Evolutionary conservation across 2,113 vertebrate genomes (phyloP).

Genomic region (Scartelaos histophorus): DNA sequence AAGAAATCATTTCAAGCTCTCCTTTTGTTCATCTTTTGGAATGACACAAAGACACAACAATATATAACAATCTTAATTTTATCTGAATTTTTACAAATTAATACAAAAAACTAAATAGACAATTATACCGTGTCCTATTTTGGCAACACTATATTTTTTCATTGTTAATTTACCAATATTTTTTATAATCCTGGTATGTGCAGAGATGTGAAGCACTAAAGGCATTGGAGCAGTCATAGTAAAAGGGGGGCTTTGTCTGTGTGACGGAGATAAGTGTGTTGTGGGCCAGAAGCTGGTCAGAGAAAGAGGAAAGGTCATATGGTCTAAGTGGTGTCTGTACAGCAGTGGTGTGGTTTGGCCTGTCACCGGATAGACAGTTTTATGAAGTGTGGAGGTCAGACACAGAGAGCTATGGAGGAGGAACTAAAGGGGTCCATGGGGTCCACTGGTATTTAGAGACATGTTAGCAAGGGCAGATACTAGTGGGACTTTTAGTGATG

Average conservation of each 20-base stretch:
- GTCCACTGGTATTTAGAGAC: constrained; percentile 6
- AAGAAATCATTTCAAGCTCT: neutral
- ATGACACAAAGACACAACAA: neutral
- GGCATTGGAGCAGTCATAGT: neutral
- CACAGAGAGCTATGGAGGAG: constrained; percentile 21
- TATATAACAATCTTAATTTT: too few relatives aligned
- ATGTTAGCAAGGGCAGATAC: neutral
- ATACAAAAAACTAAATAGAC: neutral
- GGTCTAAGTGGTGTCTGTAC: constrained; percentile 16
- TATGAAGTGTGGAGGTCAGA: constrained; percentile 34
- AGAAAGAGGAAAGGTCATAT: constrained; percentile 26
- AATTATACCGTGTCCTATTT: neutral
- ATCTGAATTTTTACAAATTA: too few relatives aligned
- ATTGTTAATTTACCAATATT: neutral
- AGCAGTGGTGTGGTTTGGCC: neutral
- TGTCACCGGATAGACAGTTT: constrained; percentile 19
- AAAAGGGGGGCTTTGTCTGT: neutral
- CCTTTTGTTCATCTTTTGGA: neutral
- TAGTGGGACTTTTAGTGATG: neutral
- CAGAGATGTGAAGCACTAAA: neutral
- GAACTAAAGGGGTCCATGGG: constrained; percentile 1
- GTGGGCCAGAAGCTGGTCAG: constrained; percentile 10
- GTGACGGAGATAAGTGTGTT: constrained; percentile 1
- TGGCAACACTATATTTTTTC: neutral
- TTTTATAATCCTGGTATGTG: neutral